phyloP scores from a whole-genome alignment of 1,140 invertebrate genomes.

The Oncopodura yosiiana region DNA sequence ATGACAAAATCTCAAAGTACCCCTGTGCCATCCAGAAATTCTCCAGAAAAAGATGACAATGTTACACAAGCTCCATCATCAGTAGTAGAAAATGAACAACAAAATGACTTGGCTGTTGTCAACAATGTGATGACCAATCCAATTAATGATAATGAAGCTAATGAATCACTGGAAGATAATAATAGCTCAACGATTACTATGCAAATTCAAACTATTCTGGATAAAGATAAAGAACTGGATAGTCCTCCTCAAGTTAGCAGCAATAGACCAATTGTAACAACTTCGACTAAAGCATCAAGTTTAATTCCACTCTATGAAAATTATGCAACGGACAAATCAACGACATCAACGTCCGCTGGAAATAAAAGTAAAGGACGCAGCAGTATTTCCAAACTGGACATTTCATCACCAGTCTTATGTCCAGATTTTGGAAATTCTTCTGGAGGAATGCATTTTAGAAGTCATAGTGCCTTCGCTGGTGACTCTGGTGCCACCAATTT shows the following conservation, averaged over 20 bases:
- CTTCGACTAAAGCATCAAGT: background rate
- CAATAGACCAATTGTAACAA: background rate
- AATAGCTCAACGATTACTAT: slow-evolving; percentile 7
- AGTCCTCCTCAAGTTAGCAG: background rate
- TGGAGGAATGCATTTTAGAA: slow-evolving; percentile 3
- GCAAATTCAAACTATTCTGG: slow-evolving; percentile 9
- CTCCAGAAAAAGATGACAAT: background rate
- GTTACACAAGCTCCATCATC: background rate
- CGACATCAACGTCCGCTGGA: background rate
- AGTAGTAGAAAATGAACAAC: background rate
- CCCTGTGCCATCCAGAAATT: too few relatives aligned
- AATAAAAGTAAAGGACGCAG: background rate
- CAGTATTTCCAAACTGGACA: background rate
- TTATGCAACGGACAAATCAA: background rate
- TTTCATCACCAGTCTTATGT: too few relatives aligned
- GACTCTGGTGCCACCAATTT: background rate
- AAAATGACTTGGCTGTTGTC: background rate
- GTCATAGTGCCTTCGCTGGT: background rate
- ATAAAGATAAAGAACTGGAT: background rate
- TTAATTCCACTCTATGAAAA: slow-evolving; percentile 3
- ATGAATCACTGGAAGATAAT: background rate
- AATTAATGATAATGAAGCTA: background rate
- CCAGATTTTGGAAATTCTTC: slow-evolving; percentile 1
- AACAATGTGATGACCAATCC: background rate
- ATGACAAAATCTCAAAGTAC: too few relatives aligned